A percentile compares a stretch with the other conserved stretches of the same genome.
phyloP scores from a whole-genome alignment of 2,888 invertebrate genomes.

The Lordiphosa fenestrarum region DNA sequence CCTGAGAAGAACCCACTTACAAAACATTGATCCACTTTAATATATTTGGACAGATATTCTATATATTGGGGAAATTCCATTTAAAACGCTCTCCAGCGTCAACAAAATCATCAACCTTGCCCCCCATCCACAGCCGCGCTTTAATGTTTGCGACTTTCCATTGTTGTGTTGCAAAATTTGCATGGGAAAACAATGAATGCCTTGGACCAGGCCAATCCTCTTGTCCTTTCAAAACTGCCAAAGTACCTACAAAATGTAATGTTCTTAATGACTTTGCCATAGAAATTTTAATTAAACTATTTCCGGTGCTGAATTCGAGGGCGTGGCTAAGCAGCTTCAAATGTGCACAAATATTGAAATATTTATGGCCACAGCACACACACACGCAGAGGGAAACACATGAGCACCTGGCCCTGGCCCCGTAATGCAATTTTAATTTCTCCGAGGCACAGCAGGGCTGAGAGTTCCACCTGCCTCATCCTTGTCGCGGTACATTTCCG shows the following conservation, averaged over 20 bases:
- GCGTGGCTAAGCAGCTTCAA: conserved; percentile 65
- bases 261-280: conserved; percentile 68
- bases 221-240: conserved; percentile 21
- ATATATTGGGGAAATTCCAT: conserved; percentile 28
- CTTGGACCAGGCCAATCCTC: conserved; percentile 47
- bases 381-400: conserved; percentile 18
- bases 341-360: conserved; percentile 71
- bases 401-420: conserved; percentile 31
- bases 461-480: neutral
- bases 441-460: conserved; percentile 55
- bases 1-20: too few species aligned
- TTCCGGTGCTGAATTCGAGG: conserved; percentile 42
- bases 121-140: conserved; percentile 3
- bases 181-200: conserved; percentile 70
- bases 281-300: conserved; percentile 76
- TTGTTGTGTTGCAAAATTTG: conserved; percentile 60
- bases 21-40: too few species aligned
- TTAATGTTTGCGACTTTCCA: conserved; percentile 38
- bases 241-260: conserved; percentile 53
- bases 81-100: conserved; percentile 24
- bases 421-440: conserved; percentile 75
- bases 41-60: too few species aligned
- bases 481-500: conserved; percentile 61
- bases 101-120: conserved; percentile 7
- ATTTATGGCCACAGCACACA: conserved; percentile 52